phyloP scores from a whole-genome alignment of 2,888 invertebrate species.

The Netelia inedita region DNA sequence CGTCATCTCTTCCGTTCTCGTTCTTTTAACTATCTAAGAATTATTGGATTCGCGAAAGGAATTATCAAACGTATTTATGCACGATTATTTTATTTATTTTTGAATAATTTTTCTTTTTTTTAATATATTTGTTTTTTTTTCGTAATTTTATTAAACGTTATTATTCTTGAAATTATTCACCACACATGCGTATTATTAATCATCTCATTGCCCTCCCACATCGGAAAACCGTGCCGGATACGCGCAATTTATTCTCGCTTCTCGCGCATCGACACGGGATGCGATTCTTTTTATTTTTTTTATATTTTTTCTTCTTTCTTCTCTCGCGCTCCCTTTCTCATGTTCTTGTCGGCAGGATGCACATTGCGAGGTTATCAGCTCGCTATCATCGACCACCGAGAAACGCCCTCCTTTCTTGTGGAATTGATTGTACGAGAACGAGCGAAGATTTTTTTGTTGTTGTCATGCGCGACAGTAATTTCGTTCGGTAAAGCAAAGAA shows the following conservation, averaged over 20 bases:
- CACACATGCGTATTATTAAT: no score
- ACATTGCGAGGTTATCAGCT: conserved; percentile 48
- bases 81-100: background rate
- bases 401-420: background rate
- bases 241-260: conserved; percentile 56
- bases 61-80: conserved; percentile 1
- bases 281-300: conserved; percentile 19
- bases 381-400: conserved; percentile 40
- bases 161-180: no score
- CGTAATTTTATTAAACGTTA: no score
- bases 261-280: conserved; percentile 58
- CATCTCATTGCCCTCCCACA: conserved; percentile 16
- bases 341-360: conserved; percentile 61
- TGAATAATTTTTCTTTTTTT: conserved; percentile 1
- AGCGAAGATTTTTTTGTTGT: conserved; percentile 9
- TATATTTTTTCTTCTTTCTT: background rate
- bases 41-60: conserved; percentile 6
- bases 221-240: conserved; percentile 38
- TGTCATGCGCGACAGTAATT: background rate
- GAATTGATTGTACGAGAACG: conserved; percentile 13
- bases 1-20: background rate
- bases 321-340: background rate
- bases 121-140: background rate
- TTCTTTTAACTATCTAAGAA: conserved; percentile 6
- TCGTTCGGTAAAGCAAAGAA: background rate